These are phyloP conservation scores for Margarornis squamiger DNA, from an alignment of 2,797 vertebrate genomes.

Conservation along the genomic window DNA sequence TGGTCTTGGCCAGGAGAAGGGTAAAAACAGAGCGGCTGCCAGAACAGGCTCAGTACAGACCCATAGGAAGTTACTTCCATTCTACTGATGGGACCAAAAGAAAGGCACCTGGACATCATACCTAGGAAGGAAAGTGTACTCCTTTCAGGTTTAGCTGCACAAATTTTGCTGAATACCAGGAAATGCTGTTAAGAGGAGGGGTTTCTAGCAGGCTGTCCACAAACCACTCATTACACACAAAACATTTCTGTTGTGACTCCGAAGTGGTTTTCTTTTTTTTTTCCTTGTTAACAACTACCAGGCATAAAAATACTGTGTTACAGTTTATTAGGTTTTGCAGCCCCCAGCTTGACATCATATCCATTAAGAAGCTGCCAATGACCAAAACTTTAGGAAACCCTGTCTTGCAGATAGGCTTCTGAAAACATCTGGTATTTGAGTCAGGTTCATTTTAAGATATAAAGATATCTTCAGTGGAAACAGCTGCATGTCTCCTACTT, in stretches of 20 bases:
- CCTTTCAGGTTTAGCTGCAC: background rate
- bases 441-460: background rate
- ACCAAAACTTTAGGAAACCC: background rate
- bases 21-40: background rate
- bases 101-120: background rate
- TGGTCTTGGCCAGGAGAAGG: background rate
- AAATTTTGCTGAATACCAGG: background rate
- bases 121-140: background rate
- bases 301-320: background rate
- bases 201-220: background rate
- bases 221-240: background rate
- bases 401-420: background rate
- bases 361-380: background rate
- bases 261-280: background rate
- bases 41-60: background rate
- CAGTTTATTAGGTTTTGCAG: background rate
- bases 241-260: background rate
- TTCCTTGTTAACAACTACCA: background rate
- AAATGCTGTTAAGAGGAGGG: background rate
- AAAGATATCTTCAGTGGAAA: background rate
- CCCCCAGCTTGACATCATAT: background rate
- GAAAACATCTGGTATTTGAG: background rate
- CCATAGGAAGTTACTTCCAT: background rate
- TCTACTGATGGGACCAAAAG: background rate
- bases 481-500: background rate